Percentiles rank a stretch among this genome's conserved stretches.
phyloP scores from a whole-genome alignment of 2,888 invertebrate species.

The Halictus ligatus region DNA sequence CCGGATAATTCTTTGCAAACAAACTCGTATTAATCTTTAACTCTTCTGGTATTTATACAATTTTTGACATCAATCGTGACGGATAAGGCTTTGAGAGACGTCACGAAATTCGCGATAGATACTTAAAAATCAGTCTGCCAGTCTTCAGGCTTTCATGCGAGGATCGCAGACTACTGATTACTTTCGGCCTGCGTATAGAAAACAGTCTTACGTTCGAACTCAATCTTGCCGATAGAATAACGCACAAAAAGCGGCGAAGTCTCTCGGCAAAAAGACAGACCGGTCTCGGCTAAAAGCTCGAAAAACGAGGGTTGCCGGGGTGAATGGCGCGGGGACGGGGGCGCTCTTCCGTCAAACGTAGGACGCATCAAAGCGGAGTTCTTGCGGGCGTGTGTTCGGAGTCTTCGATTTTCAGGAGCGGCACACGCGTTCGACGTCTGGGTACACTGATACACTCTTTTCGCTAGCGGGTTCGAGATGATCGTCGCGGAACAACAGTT shows the following conservation, averaged over 20 bases:
- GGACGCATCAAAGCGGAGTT: not conserved
- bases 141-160: not conserved
- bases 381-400: not conserved
- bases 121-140: not conserved
- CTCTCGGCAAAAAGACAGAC: not conserved
- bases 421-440: not conserved
- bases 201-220: not conserved
- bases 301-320: not conserved
- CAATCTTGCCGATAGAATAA: not conserved
- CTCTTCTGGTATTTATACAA: not conserved
- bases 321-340: not conserved
- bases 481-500: slow-evolving; percentile 38
- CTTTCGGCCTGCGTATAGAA: not conserved
- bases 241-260: not conserved
- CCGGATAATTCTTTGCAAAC: no score
- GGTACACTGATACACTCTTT: not conserved
- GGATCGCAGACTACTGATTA: not conserved
- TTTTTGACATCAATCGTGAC: not conserved
- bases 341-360: not conserved
- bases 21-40: not conserved
- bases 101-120: not conserved
- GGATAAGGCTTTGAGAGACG: not conserved
- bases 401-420: not conserved
- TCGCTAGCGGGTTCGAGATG: not conserved
- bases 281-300: not conserved